Evolutionary conservation across 2,888 invertebrate species (phyloP), one percentile per base, ranked within the genome.

Genomic region (Stenichneumon culpator): DNA sequence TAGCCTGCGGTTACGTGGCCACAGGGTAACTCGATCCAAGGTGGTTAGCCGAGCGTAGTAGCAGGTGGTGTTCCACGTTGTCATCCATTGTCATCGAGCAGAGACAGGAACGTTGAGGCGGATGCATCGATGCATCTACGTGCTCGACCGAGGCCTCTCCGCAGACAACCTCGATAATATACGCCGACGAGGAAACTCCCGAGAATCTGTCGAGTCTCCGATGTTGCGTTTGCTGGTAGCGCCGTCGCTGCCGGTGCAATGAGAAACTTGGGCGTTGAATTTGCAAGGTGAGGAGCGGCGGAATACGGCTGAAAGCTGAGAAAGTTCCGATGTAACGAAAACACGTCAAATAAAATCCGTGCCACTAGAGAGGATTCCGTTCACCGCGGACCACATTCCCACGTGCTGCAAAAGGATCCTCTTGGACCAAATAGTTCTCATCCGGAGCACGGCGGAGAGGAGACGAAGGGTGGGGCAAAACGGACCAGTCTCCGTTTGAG

Each of bases 81-180:
- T 82, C 85, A 86, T 80, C 79, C 85, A 82, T 86, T 83, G 82
- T 86, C 82, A 86, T 86, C 79, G 79, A 80, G 79, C 65, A 72
- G 60, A 57, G 39, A 32, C 54, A 68, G 25, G 50, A 22, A 22
- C 32, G 28, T 19, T 14, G 44, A 16, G 54, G 63, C 32, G 60
- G 14, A 63, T 70, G 32, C 60, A 60, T 70, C 79, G 70, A 52
- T 79, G 70, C 63, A 67, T 44, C 60, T 60, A 50, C 25, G 67
- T 25, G 54, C 28, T 19, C 32, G 14, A 32, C 32, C 25, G 52
- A 69, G 44, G 25, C 14, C 36, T 22, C 28, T 28, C 28, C 14
- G 52, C 73, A 54, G 73, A 47, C n/a, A 63, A 63, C 47, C 52
- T 52, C 69, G 60, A 75, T 70, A 75, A 75, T 75, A 74, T 63